phyloP scores from a whole-genome alignment of 2,113 vertebrate genomes.

The Tragelaphus scriptus region DNA sequence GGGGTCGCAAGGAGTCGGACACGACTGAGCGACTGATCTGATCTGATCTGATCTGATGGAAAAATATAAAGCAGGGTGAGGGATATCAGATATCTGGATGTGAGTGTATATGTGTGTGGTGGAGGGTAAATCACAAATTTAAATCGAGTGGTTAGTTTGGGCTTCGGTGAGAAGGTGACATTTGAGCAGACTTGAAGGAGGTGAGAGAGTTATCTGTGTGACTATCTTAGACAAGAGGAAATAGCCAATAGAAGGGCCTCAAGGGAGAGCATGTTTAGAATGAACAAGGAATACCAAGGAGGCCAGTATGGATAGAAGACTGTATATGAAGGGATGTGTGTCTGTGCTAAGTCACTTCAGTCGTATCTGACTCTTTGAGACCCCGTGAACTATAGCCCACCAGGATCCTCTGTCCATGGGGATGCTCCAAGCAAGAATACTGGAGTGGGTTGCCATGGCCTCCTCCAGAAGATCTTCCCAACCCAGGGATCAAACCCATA shows the following conservation, averaged over 20 bases:
- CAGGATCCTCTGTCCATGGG: neutral
- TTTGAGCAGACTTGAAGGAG: neutral
- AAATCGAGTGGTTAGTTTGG: neutral
- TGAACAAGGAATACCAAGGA: neutral
- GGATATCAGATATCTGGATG: neutral
- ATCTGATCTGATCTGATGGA: too few relatives aligned
- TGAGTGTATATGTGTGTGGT: neutral
- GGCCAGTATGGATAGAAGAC: neutral
- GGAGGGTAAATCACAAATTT: neutral
- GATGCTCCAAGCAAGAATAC: neutral
- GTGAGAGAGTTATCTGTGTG: neutral
- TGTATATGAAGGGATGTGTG: neutral
- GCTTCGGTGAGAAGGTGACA: neutral
- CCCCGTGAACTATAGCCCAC: neutral
- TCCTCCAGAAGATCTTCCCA: neutral
- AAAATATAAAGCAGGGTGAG: neutral
- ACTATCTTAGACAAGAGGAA: neutral
- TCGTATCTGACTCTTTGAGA: rapidly evolving
- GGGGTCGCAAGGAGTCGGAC: too few relatives aligned
- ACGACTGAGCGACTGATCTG: too few relatives aligned
- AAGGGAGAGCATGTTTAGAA: neutral
- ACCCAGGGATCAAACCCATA: rapidly evolving
- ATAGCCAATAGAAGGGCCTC: neutral
- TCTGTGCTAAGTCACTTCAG: neutral
- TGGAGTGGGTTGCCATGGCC: neutral